Evolutionary conservation across 2,797 vertebrate genomes (phyloP), one percentile per base, ranked within the genome.

Genomic region (Peromyscus nudipes): DNA sequence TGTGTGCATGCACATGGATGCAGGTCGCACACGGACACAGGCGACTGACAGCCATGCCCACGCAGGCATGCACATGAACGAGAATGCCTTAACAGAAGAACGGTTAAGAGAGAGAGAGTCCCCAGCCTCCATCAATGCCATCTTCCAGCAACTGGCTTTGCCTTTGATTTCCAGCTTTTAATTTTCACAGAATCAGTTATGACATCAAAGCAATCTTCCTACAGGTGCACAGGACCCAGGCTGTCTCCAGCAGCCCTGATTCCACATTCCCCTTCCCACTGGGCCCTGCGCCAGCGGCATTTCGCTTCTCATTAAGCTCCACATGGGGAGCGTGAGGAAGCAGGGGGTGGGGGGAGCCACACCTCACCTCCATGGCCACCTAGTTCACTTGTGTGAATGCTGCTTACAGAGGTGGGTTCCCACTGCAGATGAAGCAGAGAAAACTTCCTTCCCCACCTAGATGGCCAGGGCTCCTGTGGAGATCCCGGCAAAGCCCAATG

Each of bases 131-230:
- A 46, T 29, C 73, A 8, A 23, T 23, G 62, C 55, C 65, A 69
- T 89, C 69, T 60, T 43, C 29, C 75, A 64, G 86, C 81, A 52
- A 49, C 67, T 57, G 87, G 46, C 71, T 97, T 43, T 81, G 94
- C 95, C 96, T 97, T 96, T 97, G 96, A 97, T 97, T 96, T 97
- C 87, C 90, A 31, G 83, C 92, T 97, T 97, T 97, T 92, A 96
- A 97, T 98, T 98, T 96, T 97, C 97, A 96, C 92, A 96, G 82
- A 96, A 81, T 96, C 95, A 80, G 93, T 95, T 90, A 94, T 82
- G 75, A 95, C 92, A 96, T 97, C 97, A 97, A 97, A 97, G 96
- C 71, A 57, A 80, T 95, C 65, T 92, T 94, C 82, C 89, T 73
- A 85, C 96, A 93, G 97, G 91, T 96, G 65, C 83, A 62, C 94